Base-by-base conservation (phyloP, 2,888 invertebrate genomes). In the Leptinotarsa peninsularis region DNA sequence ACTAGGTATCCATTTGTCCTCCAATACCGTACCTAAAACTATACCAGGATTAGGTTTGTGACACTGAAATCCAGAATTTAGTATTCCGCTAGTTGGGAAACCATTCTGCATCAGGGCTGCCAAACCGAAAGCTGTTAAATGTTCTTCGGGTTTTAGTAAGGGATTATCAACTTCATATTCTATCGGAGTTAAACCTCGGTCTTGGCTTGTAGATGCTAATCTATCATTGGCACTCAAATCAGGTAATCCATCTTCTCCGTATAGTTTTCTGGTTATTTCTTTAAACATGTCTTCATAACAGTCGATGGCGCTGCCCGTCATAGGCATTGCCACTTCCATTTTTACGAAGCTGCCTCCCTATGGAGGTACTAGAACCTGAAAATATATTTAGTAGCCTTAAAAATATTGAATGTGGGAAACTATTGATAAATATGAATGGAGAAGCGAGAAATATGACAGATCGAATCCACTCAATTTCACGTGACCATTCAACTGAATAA, bases 221-320 rank as follows among this genome's bases (percentile, higher is more conserved):
- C 87, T 81, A 71, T 88, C 88, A 18, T 84, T 85, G 33, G 84
- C 81, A 73, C 84, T 84, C 73, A 89, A 82, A 79, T 89, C 89
- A 49, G 89, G 88, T 75, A 89, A 82, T 60, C 89, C 89, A 88
- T 96, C 96, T 88, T 96, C 95, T 80, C 96, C 96, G 89, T 96
- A 96, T 82, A 96, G 91, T 90, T 96, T 96, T 88, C 95, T 93
- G 79, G 96, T 96, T 86, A 96, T 96, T 91, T 96, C 96, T 89
- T 96, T 96, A 88, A 95, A 95, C 93, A 95, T 95, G 87, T 95
- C 95, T 89, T 95, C 95, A 90, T 95, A 93, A 87, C 90, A 92
- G 88, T 93, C 92, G 89, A 92, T 90, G 85, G 92, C 90, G 84
- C 91, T 90, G 84, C 88, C 87, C 82, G 91, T 88, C 89, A 90